Percentiles rank a stretch among this genome's conserved stretches.
phyloP scores from a whole-genome alignment of 2,113 vertebrate species.

The Euleptes europaea region DNA sequence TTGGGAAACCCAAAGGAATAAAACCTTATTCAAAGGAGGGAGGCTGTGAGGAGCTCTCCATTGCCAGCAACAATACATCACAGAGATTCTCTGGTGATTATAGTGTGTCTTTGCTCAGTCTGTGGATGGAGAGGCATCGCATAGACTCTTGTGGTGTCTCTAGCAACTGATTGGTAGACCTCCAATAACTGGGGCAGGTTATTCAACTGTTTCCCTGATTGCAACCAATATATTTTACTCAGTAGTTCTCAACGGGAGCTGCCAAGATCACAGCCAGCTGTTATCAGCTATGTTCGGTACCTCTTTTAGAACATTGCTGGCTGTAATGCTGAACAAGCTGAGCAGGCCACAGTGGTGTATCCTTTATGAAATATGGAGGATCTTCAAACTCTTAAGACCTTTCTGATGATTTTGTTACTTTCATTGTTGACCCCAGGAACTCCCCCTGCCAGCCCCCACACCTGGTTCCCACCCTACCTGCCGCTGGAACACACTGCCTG shows the following conservation, averaged over 20 bases:
- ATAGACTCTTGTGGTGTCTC: background rate
- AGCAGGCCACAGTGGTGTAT: too few species aligned
- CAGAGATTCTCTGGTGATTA: background rate
- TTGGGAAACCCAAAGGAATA: background rate
- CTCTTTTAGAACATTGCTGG: background rate
- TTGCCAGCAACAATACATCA: background rate
- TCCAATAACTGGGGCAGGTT: background rate
- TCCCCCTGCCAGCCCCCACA: background rate
- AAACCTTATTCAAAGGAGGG: background rate
- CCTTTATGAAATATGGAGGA: background rate
- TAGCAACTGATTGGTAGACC: background rate
- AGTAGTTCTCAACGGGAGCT: background rate
- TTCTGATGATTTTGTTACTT: background rate
- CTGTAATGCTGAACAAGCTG: background rate
- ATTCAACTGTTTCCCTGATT: background rate
- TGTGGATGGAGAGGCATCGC: background rate
- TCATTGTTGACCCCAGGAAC: background rate
- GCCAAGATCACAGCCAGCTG: background rate
- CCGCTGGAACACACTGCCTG: background rate
- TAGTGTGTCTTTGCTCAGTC: background rate
- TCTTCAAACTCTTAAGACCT: background rate
- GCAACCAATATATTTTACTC: background rate
- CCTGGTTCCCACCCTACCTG: background rate
- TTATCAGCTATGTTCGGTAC: background rate
- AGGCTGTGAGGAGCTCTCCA: background rate